Conservation (phyloP, 2,888 invertebrate species). For the Netelia melanura region DNA sequence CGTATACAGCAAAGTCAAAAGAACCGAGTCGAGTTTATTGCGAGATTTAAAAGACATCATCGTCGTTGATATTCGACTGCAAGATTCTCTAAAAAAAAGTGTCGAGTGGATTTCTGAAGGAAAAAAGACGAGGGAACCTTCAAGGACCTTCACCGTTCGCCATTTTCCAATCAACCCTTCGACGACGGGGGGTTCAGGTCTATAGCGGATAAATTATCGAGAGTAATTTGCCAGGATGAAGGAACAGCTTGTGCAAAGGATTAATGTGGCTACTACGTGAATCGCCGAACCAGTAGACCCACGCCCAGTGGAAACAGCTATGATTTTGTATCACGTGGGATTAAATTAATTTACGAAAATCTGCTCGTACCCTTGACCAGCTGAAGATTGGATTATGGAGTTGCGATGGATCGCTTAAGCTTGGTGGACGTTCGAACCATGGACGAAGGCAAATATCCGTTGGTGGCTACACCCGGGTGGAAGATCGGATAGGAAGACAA, state of each 20-base stretch:
- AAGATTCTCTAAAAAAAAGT: conserved; percentile 25
- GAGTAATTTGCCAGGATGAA: conserved; percentile 6
- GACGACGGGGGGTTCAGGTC: conserved; percentile 1
- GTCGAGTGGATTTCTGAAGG: conserved; percentile 3
- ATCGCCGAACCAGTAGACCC: conserved; percentile 1
- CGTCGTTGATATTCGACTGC: conserved; percentile 5
- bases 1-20: background rate
- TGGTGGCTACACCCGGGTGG: conserved; percentile 11
- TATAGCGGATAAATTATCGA: background rate
- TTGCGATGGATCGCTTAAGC: conserved; percentile 18
- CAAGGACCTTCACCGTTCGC: background rate
- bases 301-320: background rate
- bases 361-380: background rate
- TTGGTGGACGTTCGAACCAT: conserved; percentile 29
- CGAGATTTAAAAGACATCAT: conserved; percentile 20
- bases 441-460: background rate
- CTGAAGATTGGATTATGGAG: conserved; percentile 5
- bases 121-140: background rate
- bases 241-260: background rate
- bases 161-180: background rate
- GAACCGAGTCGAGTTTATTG: background rate
- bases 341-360: conserved; percentile 43
- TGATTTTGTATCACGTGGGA: conserved; percentile 7
- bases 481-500: conserved; percentile 15
- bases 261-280: background rate